These are phyloP conservation scores for Chrysina gloriosa DNA, from an alignment of 2,888 invertebrate species.

Conservation along the genomic window DNA sequence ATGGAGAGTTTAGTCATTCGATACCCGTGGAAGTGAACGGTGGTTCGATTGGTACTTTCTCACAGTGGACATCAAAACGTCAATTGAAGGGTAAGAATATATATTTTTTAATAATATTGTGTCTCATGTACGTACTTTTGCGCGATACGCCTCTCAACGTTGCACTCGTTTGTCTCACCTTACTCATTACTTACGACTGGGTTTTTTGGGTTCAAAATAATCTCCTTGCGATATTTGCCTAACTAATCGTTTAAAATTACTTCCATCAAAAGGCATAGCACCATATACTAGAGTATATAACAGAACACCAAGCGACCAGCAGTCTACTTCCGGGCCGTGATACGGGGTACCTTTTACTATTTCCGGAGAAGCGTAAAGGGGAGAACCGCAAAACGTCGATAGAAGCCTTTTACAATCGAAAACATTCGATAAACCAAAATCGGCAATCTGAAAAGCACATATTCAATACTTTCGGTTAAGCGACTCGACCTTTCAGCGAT, in stretches of 20 bases:
- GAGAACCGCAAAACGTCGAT: slow-evolving; percentile 96
- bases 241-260: slow-evolving; percentile 96
- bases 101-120: too few species aligned
- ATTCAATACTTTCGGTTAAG: background rate
- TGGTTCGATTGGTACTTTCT: too few species aligned
- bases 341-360: slow-evolving; percentile 97
- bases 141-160: too few species aligned
- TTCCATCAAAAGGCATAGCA: slow-evolving; percentile 99
- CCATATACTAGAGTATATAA: slow-evolving; percentile 98
- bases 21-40: too few species aligned
- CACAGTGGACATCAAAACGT: too few species aligned
- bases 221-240: slow-evolving; percentile 97
- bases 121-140: too few species aligned
- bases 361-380: slow-evolving; percentile 96
- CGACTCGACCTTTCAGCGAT: background rate
- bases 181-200: slow-evolving; percentile 90
- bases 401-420: slow-evolving; percentile 89
- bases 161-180: too few species aligned
- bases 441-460: slow-evolving; percentile 82
- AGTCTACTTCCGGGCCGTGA: slow-evolving; percentile 95
- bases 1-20: too few species aligned
- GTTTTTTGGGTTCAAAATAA: slow-evolving; percentile 95
- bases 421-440: slow-evolving; percentile 98
- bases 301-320: slow-evolving; percentile 96
- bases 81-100: too few species aligned